These are phyloP conservation scores for Cheilosia variabilis DNA, from an alignment of 2,888 invertebrate species.

Conservation along the genomic window DNA sequence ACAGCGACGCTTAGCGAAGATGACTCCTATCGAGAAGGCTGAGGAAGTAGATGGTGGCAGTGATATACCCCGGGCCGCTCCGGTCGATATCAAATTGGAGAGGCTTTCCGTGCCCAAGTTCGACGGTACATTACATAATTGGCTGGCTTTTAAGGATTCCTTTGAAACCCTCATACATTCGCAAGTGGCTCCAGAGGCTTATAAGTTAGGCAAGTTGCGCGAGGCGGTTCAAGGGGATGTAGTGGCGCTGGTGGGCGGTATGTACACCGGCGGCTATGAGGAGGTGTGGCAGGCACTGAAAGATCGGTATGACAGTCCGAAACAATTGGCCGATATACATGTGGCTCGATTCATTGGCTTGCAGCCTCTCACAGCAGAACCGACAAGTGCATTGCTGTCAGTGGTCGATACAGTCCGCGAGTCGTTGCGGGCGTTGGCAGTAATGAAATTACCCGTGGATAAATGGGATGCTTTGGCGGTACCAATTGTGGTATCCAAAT, in stretches of 20 bases:
- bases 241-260: conserved; percentile 41
- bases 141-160: no score
- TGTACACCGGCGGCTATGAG: conserved; percentile 39
- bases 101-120: no score
- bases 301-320: conserved; percentile 39
- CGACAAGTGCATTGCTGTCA: conserved; percentile 24
- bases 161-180: no score
- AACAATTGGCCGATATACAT: conserved; percentile 53
- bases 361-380: conserved; percentile 10
- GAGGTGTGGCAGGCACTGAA: conserved; percentile 45
- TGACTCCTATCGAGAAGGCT: no score
- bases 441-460: conserved; percentile 57
- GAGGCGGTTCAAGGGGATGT: no score
- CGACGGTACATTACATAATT: no score
- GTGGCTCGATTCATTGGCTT: conserved; percentile 48
- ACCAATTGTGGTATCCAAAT: conserved; percentile 35
- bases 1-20: no score
- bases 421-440: conserved; percentile 7
- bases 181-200: no score
- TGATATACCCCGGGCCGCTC: no score
- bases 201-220: no score
- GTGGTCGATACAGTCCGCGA: conserved; percentile 38
- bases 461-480: conserved; percentile 56
- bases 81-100: no score
- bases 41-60: no score